Base-by-base conservation (phyloP, 2,113 vertebrate species). In the Scartelaos histophorus region DNA sequence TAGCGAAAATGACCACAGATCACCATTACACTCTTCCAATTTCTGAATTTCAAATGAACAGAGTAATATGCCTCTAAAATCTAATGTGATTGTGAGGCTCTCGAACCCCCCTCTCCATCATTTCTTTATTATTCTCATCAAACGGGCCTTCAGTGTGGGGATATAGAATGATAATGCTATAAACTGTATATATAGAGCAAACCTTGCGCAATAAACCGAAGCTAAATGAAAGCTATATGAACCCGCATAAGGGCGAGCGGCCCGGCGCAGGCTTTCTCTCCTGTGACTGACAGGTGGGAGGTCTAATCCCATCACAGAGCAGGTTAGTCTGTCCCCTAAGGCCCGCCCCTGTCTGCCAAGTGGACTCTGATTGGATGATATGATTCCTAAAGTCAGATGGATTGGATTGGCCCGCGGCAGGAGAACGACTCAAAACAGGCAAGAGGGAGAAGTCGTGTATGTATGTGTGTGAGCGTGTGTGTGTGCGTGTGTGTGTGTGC, bases 311-410 rank as follows among this genome's bases (percentile, higher is more conserved):
- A 87, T 89, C 86, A 85, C 67, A 69, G 86, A 80, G 83, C 74
- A 70, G 67, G 81, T 89, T 85, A 80, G 81, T 70, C 72, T 69
- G 71, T 83, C 88, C 87, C 56, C 89, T 64, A 68, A 85, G 89
- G 87, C 82, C 89, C 86, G 80, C 91, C 89, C 81, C 79, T 84
- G 79, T 89, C 85, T 66, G 67, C 78, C 13, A 75, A 84, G 85
- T 84, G 85, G 84, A 83, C 75, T 65, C 78, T 90, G 84, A 91
- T 91, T 92, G 88, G 89, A 87, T 90, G 85, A 90, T 86, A 56
- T 79, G 81, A 87, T 90, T 89, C 76, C 56, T 79, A 79, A 83
- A 90, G 87, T 86, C 86, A 86, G 89, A 91, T 91, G 87, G 88
- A 90, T 91, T 82, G 81, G 74, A 82, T 88, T 49, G 22, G 83